A percentile compares a stretch with the other conserved stretches of the same genome.
Evolutionary conservation across 2,888 invertebrate species (phyloP).

Genomic region (Drosophila paramelanica): DNA sequence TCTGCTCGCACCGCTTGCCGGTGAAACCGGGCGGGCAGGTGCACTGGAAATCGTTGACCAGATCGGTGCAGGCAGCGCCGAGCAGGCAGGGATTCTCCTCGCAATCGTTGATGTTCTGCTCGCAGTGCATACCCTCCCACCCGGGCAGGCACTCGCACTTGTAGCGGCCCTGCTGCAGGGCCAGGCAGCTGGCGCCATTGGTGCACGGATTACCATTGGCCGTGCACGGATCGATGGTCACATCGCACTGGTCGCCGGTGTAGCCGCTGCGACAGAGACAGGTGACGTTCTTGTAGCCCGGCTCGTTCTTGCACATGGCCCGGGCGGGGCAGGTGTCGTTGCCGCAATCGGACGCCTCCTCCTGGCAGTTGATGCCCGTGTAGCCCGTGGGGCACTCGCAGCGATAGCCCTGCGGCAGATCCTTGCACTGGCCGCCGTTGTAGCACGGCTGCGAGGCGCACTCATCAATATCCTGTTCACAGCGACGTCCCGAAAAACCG

Average conservation of each 20-base stretch:
- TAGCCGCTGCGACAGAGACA: constrained; percentile 98
- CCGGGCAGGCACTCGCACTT: constrained; percentile 98
- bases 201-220: constrained; percentile 95
- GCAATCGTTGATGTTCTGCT: constrained; percentile 96
- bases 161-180: constrained; percentile 95
- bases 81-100: constrained; percentile 95
- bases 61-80: constrained; percentile 96
- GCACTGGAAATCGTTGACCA: constrained; percentile 97
- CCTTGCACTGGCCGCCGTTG: constrained; percentile 96
- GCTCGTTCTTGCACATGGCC: constrained; percentile 98
- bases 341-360: constrained; percentile 94
- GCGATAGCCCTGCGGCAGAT: constrained; percentile 95
- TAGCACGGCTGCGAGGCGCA: constrained; percentile 97
- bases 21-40: constrained; percentile 97
- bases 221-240: constrained; percentile 96
- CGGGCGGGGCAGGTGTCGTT: constrained; percentile 97
- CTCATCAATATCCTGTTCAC: constrained; percentile 97
- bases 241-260: constrained; percentile 95
- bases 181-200: constrained; percentile 95
- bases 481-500: constrained; percentile 96
- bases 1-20: constrained; percentile 97
- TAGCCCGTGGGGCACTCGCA: constrained; percentile 95
- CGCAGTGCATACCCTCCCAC: constrained; percentile 98
- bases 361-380: constrained; percentile 97
- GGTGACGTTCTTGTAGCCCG: constrained; percentile 94